Evolutionary conservation across 2,797 vertebrate genomes (phyloP).

Genomic region (Tamandua tetradactyla): DNA sequence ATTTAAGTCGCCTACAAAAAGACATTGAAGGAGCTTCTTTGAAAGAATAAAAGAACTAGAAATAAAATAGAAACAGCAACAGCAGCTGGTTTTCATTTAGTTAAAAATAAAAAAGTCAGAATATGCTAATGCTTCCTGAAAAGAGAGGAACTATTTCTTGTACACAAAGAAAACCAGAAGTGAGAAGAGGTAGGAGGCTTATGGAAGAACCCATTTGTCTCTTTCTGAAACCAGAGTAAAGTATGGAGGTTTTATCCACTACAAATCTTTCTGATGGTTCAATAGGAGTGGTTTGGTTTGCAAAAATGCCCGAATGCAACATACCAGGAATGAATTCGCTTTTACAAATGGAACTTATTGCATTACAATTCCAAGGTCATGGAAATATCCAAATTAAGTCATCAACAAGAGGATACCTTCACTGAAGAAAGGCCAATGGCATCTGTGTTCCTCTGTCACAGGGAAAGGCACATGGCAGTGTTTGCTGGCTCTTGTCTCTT

Average conservation of each 20-base stretch:
- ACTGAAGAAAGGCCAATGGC: too few species aligned
- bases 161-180: background rate
- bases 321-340: too few species aligned
- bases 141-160: background rate
- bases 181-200: background rate
- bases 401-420: too few species aligned
- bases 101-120: background rate
- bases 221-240: background rate
- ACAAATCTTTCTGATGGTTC: background rate
- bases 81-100: too few species aligned
- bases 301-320: too few species aligned
- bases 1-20: conserved; percentile 42
- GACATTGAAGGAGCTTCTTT: background rate
- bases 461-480: too few species aligned
- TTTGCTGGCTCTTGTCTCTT: too few species aligned
- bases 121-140: background rate
- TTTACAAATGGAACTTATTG: too few species aligned
- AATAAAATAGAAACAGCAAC: conserved; percentile 7
- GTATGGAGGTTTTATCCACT: background rate
- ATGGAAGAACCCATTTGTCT: background rate
- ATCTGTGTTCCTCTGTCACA: too few species aligned
- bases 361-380: too few species aligned
- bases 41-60: conserved; percentile 48
- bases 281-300: too few species aligned
- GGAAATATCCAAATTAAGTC: too few species aligned